A percentile compares a stretch with the other conserved stretches of the same genome.
Conservation (phyloP, 2,797 vertebrate species). For the Strix occidentalis region DNA sequence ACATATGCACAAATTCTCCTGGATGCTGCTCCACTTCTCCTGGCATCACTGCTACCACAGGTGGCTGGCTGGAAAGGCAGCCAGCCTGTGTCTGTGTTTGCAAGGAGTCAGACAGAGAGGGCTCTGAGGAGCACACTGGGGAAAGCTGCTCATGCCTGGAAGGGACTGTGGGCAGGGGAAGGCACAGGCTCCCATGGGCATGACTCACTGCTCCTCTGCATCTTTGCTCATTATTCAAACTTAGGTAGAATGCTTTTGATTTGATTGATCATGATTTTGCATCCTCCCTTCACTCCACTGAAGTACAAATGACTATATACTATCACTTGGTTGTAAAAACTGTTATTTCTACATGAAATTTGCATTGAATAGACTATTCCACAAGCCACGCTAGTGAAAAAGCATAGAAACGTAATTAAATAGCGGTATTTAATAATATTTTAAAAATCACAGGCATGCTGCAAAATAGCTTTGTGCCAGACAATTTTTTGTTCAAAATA, state of each 20-base stretch:
- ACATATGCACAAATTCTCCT: background rate
- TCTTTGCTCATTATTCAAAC: background rate
- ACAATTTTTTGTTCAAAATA: background rate
- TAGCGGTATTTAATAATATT: background rate
- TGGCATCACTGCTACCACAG: background rate
- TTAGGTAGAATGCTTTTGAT: background rate
- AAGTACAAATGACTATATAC: background rate
- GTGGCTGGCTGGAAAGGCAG: background rate
- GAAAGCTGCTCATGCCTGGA: background rate
- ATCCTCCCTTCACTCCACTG: background rate
- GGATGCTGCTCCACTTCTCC: background rate
- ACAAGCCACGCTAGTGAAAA: background rate
- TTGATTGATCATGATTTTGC: background rate
- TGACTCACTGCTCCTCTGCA: background rate
- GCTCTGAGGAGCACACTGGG: background rate
- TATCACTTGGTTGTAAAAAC: background rate
- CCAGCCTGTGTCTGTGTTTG: background rate
- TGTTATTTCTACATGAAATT: background rate
- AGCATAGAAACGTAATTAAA: background rate
- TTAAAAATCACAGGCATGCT: background rate
- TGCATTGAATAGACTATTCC: background rate
- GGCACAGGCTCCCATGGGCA: background rate
- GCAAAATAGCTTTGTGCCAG: background rate
- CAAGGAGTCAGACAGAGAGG: background rate
- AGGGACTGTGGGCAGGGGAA: background rate